Conservation (phyloP, 2,888 invertebrate species). For the Hermodice carunculata region DNA sequence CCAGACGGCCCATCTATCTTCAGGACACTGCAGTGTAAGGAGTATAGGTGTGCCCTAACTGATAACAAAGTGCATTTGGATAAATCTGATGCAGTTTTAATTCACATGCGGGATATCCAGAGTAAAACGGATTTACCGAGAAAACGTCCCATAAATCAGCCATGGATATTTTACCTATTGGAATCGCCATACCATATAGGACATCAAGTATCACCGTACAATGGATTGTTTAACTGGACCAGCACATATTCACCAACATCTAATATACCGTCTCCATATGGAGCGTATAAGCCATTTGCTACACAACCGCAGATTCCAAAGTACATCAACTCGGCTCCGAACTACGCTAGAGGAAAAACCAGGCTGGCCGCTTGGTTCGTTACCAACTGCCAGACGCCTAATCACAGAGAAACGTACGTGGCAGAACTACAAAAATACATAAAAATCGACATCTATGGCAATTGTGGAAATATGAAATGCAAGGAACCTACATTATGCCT, state of each 20-base stretch:
- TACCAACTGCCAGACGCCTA: constrained; percentile 94
- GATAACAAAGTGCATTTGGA: background rate
- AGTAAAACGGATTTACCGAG: constrained; percentile 4
- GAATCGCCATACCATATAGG: constrained; percentile 96
- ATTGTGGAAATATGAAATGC: constrained; percentile 17
- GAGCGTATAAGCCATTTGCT: no score
- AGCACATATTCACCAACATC: constrained; percentile 17
- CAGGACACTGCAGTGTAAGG: constrained; percentile 4
- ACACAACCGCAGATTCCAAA: no score
- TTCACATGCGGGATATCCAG: constrained; percentile 21
- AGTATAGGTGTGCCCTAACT: constrained; percentile 2
- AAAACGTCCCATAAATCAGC: constrained; percentile 68
- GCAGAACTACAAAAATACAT: constrained; percentile 87
- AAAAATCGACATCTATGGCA: constrained; percentile 61
- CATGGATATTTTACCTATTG: constrained; percentile 93
- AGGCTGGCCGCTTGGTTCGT: constrained; percentile 97
- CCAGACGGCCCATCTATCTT: constrained; percentile 9
- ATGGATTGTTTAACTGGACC: constrained; percentile 21
- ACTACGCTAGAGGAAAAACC: constrained; percentile 78
- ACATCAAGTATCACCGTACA: constrained; percentile 14
- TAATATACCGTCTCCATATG: constrained; percentile 21
- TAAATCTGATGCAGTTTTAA: constrained; percentile 14
- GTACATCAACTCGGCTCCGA: no score
- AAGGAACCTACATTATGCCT: constrained; percentile 5
- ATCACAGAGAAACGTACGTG: constrained; percentile 89